Evolutionary conservation across 2,888 invertebrate genomes (phyloP).

Genomic region (Pollenia angustigena): DNA sequence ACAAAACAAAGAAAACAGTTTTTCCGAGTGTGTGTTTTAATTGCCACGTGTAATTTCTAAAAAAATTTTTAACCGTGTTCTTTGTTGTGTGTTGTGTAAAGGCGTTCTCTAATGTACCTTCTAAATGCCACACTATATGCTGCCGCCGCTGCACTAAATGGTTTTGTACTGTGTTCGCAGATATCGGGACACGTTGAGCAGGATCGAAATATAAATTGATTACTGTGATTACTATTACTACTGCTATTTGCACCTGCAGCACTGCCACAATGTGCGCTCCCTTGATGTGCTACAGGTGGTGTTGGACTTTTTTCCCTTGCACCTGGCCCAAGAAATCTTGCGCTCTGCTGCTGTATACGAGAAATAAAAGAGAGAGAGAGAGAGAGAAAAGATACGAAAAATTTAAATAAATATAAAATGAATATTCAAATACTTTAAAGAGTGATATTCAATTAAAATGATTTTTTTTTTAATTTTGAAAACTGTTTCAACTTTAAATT

Average conservation of each 20-base stretch:
- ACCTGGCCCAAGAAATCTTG: slow-evolving; percentile 85
- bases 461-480: background rate
- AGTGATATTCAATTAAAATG: background rate
- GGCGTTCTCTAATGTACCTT: slow-evolving; percentile 79
- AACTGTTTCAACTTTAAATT: background rate
- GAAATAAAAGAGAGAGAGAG: slow-evolving; percentile 30
- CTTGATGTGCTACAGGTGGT: slow-evolving; percentile 83
- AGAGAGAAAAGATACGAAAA: slow-evolving; percentile 1
- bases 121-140: slow-evolving; percentile 82
- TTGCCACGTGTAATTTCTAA: too few relatives aligned
- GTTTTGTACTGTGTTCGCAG: slow-evolving; percentile 84
- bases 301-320: slow-evolving; percentile 84
- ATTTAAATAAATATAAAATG: slow-evolving; percentile 1
- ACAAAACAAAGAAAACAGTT: too few relatives aligned
- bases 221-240: slow-evolving; percentile 74
- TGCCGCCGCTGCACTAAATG: slow-evolving; percentile 80
- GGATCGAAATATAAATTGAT: slow-evolving; percentile 83
- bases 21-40: too few relatives aligned
- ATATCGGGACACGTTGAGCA: slow-evolving; percentile 84
- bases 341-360: slow-evolving; percentile 84
- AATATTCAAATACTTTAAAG: background rate
- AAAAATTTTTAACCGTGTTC: too few relatives aligned
- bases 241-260: slow-evolving; percentile 83
- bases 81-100: too few relatives aligned
- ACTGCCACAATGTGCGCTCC: slow-evolving; percentile 81